These are phyloP conservation scores for Sebastes jordani DNA, from an alignment of 2,797 vertebrate species.

Conservation along the genomic window DNA sequence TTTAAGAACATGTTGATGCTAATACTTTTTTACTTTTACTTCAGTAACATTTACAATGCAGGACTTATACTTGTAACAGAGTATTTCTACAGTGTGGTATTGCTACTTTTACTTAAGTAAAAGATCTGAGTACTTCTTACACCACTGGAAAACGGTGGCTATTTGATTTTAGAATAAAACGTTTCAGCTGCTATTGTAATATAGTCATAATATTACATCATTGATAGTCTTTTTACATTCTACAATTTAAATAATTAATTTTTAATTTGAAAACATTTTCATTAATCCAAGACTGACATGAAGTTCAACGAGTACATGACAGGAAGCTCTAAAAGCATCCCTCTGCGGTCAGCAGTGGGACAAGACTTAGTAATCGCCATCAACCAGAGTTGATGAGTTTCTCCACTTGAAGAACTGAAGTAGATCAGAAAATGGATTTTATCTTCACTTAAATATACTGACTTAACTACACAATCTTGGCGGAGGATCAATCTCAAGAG, in stretches of 20 bases:
- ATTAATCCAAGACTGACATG: constrained; percentile 1
- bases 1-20: too few relatives aligned
- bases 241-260: constrained; percentile 16
- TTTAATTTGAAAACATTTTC: constrained; percentile 18
- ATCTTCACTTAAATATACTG: constrained; percentile 69
- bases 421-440: constrained; percentile 85
- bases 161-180: background rate
- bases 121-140: too few relatives aligned
- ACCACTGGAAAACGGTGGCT: background rate
- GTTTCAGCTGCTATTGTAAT: background rate
- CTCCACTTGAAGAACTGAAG: constrained; percentile 75
- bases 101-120: too few relatives aligned
- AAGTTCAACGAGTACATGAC: constrained; percentile 20
- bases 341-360: constrained; percentile 19
- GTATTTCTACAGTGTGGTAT: too few relatives aligned
- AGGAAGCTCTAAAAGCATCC: constrained; percentile 4
- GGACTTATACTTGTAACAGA: too few relatives aligned
- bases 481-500: constrained; percentile 87
- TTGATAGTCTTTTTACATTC: constrained; percentile 16
- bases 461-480: constrained; percentile 84
- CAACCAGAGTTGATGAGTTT: constrained; percentile 46
- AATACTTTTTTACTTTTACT: too few relatives aligned
- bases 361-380: constrained; percentile 44
- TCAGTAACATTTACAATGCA: too few relatives aligned
- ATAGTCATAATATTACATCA: background rate